Evolutionary conservation across 1,140 invertebrate species (phyloP), one percentile per base, ranked within the genome.

Genomic region (Formica selysi): DNA sequence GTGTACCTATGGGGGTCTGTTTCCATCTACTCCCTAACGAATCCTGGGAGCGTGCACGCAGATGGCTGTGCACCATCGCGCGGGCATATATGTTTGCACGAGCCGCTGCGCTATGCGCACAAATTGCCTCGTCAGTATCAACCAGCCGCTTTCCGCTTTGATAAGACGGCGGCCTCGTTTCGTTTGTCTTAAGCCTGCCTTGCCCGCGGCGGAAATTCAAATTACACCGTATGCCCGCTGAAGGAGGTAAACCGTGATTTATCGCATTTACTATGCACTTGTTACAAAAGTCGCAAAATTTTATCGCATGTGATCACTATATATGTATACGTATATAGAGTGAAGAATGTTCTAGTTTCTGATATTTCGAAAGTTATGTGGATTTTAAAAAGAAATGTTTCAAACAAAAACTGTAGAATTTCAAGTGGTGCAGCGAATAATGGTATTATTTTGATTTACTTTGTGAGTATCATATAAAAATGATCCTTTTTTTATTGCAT

Each of bases 1-100:
- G 80, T 74, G 85, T 73, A 87, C 87, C 90, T 91, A 79, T 80
- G 90, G 89, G 87, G 87, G 32, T 91, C 85, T 86, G 81, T 83
- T 83, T 83, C 76, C 67, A 79, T 87, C 74, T 65, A 64, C 67
- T 62, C 64, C 38, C 54, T 61, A 70, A 62, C 86, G 74, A 85
- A 80, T 68, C 73, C 59, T 67, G 64, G 59, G 73, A 73, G 84
- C 65, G 54, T 86, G 57, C 67, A 79, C 32, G 57, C 44, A 76
- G 81, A 76, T 48, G 78, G 51, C 51, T 73, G 78, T 84, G 84
- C 74, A 48, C 62, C 57, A 85, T 62, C 61, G 65, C 78, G 71
- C 54, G 38, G 61, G 41, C 76, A 81, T 83, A 73, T 73, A 61
- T 81, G 79, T 74, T 83, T 74, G 79, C 79, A 70, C 76, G 76